These are phyloP conservation scores for Phortica okadai DNA, from an alignment of 2,888 invertebrate species.

Conservation along the genomic window DNA sequence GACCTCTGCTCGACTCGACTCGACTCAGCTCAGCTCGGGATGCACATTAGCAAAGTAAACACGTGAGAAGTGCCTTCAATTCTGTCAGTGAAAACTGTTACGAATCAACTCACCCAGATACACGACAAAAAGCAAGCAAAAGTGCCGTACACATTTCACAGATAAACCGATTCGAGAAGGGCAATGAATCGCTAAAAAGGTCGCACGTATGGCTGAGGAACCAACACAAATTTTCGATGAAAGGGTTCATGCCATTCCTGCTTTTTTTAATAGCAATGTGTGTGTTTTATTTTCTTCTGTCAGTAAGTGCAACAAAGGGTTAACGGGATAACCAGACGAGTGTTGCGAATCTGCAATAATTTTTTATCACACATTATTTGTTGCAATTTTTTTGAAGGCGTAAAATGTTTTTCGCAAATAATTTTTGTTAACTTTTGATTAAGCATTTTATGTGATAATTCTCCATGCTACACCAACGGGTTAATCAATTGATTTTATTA, in stretches of 20 bases:
- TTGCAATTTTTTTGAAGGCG: slow-evolving; percentile 51
- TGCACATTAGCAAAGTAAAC: slow-evolving; percentile 35
- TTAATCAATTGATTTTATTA: slow-evolving; percentile 7
- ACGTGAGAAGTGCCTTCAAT: slow-evolving; percentile 33
- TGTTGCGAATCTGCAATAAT: slow-evolving; percentile 23
- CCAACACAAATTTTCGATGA: slow-evolving; percentile 71
- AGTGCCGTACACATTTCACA: slow-evolving; percentile 68
- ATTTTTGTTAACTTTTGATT: slow-evolving; percentile 53
- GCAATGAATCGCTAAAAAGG: slow-evolving; percentile 73
- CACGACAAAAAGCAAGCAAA: slow-evolving; percentile 44
- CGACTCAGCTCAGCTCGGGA: slow-evolving; percentile 3
- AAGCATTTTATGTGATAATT: slow-evolving; percentile 48
- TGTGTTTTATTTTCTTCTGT: not conserved
- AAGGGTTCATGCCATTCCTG: slow-evolving; percentile 49
- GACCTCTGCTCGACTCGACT: not conserved
- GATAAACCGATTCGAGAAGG: slow-evolving; percentile 75
- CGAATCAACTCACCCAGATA: slow-evolving; percentile 59
- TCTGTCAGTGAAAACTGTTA: slow-evolving; percentile 49
- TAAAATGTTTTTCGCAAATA: slow-evolving; percentile 60
- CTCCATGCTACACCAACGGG: slow-evolving; percentile 8
- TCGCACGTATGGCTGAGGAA: slow-evolving; percentile 65
- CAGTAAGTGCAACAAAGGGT: slow-evolving; percentile 16
- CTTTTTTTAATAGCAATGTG: not conserved
- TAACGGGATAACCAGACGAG: not conserved
- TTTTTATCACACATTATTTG: not conserved